These are phyloP conservation scores for Cecidostiba fungosa DNA, from an alignment of 2,888 invertebrate genomes.

Conservation along the genomic window DNA sequence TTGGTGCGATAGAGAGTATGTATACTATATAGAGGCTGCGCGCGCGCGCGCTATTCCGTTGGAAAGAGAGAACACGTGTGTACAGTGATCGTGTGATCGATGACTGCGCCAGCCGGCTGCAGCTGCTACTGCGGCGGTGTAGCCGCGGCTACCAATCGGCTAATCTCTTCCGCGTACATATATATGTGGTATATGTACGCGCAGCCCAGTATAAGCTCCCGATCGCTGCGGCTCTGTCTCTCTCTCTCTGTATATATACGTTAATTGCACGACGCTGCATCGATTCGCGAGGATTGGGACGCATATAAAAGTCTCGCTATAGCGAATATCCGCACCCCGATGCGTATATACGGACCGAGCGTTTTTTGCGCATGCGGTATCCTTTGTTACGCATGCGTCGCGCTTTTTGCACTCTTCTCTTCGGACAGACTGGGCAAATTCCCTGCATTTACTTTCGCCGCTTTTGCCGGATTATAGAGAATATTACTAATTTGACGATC, in stretches of 20 bases:
- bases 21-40: neutral
- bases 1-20: neutral
- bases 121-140: constrained; percentile 2
- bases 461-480: too few relatives aligned
- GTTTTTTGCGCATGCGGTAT: constrained; percentile 39
- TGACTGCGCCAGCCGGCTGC: constrained; percentile 50
- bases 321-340: constrained; percentile 1
- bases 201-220: neutral
- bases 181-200: neutral
- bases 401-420: neutral
- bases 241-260: neutral
- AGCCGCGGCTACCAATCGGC: constrained; percentile 38
- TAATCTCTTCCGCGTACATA: constrained; percentile 54
- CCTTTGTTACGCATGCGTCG: constrained; percentile 24
- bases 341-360: neutral
- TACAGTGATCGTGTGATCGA: constrained; percentile 53
- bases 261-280: constrained; percentile 37
- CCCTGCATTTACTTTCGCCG: too few relatives aligned
- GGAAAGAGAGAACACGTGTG: constrained; percentile 35
- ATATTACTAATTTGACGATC: too few relatives aligned
- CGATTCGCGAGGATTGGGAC: constrained; percentile 24
- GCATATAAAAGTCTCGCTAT: neutral
- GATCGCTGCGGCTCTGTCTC: constrained; percentile 1
- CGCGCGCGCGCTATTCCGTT: neutral
- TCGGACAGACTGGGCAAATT: neutral